Conservation (phyloP, 2,888 invertebrate genomes). For the Icerya purchasi region DNA sequence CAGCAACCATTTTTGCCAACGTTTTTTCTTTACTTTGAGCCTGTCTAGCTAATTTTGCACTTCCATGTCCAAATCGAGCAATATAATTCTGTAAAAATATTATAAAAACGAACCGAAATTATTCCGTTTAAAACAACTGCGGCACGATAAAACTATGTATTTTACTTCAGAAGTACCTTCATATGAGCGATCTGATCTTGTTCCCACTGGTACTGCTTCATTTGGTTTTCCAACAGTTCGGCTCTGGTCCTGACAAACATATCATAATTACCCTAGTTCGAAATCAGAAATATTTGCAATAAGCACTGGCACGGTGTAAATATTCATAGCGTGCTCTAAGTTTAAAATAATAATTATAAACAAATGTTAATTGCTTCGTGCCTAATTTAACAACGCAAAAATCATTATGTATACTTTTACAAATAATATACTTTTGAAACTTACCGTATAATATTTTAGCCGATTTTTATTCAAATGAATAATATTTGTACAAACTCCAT, state of each 20-base stretch:
- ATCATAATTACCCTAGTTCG: slow-evolving; percentile 69
- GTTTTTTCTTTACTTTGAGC: slow-evolving; percentile 99
- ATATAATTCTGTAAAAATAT: slow-evolving; percentile 60
- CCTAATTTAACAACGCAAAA: too few relatives aligned
- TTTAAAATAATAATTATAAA: too few relatives aligned
- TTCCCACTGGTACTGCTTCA: slow-evolving; percentile 99
- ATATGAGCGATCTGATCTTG: slow-evolving; percentile 98
- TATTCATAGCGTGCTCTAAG: too few relatives aligned
- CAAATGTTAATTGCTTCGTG: too few relatives aligned
- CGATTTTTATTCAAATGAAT: slow-evolving; percentile 84
- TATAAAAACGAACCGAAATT: too few relatives aligned
- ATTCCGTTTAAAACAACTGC: too few relatives aligned
- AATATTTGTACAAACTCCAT: slow-evolving; percentile 91
- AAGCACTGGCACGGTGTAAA: too few relatives aligned
- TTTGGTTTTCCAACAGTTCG: slow-evolving; percentile 93
- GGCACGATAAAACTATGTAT: too few relatives aligned
- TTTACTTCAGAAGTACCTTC: slow-evolving; percentile 67
- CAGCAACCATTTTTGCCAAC: slow-evolving; percentile 95
- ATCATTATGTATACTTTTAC: too few relatives aligned
- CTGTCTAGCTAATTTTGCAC: slow-evolving; percentile 91
- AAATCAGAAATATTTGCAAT: slow-evolving; percentile 9
- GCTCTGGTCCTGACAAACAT: slow-evolving; percentile 79
- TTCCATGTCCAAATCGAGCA: slow-evolving; percentile 97
- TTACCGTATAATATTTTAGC: slow-evolving; percentile 78
- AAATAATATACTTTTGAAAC: too few relatives aligned